These are phyloP conservation scores for Ciconia boyciana DNA, from an alignment of 2,113 vertebrate species.

Conservation along the genomic window DNA sequence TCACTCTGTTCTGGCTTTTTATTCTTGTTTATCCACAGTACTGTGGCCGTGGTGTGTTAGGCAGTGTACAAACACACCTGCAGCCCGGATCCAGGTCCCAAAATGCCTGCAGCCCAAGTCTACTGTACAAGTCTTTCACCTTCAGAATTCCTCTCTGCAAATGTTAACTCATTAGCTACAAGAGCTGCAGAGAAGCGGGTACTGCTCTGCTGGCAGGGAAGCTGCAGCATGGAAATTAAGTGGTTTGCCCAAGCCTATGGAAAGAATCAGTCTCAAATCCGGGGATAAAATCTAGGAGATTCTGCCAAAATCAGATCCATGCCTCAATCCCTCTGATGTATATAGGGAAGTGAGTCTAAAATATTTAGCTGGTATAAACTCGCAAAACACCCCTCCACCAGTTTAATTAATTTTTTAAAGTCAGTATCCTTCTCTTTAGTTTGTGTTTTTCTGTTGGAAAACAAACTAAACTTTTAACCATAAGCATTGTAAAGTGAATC, in stretches of 20 bases:
- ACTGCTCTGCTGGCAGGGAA: neutral
- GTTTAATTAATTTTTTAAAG: neutral
- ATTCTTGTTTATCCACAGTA: neutral
- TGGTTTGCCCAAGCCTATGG: neutral
- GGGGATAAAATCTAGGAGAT: neutral
- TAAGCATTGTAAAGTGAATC: neutral
- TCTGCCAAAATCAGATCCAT: neutral
- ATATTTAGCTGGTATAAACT: neutral
- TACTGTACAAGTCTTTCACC: neutral
- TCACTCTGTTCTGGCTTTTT: neutral
- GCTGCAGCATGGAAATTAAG: neutral
- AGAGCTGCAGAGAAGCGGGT: neutral
- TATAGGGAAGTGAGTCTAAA: neutral
- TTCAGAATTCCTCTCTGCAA: neutral
- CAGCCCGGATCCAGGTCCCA: neutral
- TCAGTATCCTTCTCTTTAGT: neutral
- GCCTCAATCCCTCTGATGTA: neutral
- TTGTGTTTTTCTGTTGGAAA: neutral
- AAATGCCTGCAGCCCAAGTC: neutral
- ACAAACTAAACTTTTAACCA: neutral
- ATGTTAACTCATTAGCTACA: neutral
- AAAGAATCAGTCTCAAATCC: neutral
- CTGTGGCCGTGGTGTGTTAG: neutral
- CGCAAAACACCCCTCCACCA: neutral
- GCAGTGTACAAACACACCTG: conserved; percentile 40